Percentiles rank a stretch among this genome's conserved stretches.
Conservation (phyloP, 2,113 vertebrate species). For the Phycodurus eques region DNA sequence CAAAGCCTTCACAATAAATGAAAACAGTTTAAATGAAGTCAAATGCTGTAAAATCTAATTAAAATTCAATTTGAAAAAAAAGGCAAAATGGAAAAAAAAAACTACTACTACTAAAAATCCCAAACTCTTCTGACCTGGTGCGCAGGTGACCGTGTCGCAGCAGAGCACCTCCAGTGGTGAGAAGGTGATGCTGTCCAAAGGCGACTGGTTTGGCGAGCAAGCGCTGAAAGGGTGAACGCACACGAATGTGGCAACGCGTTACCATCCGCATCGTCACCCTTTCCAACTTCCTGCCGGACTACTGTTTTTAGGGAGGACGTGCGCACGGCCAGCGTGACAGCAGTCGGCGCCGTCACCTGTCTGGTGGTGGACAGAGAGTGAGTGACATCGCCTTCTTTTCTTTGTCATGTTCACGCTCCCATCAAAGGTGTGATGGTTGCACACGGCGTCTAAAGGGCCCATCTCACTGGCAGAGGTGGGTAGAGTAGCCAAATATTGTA, state of each 20-base stretch:
- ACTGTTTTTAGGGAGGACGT: slow-evolving; percentile 63
- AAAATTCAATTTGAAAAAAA: neutral
- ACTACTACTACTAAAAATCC: no score
- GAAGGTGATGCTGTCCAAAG: slow-evolving; percentile 53
- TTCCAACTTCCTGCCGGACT: neutral
- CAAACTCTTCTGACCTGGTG: neutral
- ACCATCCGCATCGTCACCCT: neutral
- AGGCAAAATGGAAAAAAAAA: neutral
- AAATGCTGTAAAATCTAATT: no score
- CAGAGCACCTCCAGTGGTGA: slow-evolving; percentile 54
- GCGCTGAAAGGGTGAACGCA: slow-evolving; percentile 70
- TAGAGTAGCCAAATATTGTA: no score
- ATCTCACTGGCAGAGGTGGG: no score
- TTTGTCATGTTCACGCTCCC: neutral
- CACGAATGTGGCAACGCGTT: neutral
- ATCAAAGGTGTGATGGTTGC: no score
- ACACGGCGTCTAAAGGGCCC: no score
- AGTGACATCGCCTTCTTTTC: slow-evolving; percentile 19
- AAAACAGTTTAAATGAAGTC: no score
- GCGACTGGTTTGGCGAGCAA: slow-evolving; percentile 76
- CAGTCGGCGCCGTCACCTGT: slow-evolving; percentile 72
- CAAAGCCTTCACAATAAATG: no score
- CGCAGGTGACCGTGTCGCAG: slow-evolving; percentile 69
- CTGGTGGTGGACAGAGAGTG: slow-evolving; percentile 77
- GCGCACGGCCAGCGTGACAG: slow-evolving; percentile 67